These are phyloP conservation scores for Limosa lapponica DNA, from an alignment of 2,797 vertebrate genomes.

Conservation along the genomic window DNA sequence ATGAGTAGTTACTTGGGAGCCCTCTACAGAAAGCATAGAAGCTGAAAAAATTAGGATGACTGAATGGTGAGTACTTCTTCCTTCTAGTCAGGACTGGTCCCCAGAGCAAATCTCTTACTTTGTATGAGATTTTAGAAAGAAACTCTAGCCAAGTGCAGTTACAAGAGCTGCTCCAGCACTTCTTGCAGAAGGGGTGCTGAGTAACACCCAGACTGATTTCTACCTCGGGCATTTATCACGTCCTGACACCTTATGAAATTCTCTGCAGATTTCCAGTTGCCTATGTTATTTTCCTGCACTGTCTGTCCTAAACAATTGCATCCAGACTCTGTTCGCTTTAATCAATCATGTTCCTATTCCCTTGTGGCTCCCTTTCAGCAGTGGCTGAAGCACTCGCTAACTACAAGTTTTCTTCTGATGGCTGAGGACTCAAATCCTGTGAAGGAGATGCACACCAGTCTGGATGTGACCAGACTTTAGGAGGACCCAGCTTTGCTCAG, in stretches of 20 bases:
- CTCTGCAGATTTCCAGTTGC: neutral
- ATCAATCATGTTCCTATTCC: neutral
- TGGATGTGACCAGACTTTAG: neutral
- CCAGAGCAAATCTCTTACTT: neutral
- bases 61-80: neutral
- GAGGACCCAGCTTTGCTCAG: neutral
- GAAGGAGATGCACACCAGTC: fast-evolving
- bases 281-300: neutral
- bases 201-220: neutral
- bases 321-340: neutral
- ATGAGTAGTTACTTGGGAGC: neutral
- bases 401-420: neutral
- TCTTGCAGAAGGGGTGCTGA: neutral
- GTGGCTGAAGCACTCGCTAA: neutral
- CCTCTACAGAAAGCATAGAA: neutral
- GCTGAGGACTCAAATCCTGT: neutral
- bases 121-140: neutral
- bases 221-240: neutral
- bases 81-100: neutral
- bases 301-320: neutral
- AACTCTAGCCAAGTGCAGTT: neutral
- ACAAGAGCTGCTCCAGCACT: neutral
- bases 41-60: neutral
- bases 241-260: neutral
- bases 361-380: neutral